Percentiles rank a stretch among this genome's conserved stretches.
Conservation (phyloP, 2,797 vertebrate species). For the Gobio occitaniae region DNA sequence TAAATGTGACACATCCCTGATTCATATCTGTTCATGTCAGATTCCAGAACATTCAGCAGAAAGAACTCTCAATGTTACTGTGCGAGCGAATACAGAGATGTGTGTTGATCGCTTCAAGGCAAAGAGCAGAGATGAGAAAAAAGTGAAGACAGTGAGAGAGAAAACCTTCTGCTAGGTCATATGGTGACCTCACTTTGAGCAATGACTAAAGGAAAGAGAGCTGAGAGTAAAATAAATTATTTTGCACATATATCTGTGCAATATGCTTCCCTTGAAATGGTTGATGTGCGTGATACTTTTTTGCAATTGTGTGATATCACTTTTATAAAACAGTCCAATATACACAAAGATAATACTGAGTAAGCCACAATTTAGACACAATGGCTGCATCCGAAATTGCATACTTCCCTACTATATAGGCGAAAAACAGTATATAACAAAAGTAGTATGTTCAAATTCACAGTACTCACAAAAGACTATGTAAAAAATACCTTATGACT, state of each 20-base stretch:
- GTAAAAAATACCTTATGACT: too few relatives aligned
- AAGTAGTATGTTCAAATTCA: too few relatives aligned
- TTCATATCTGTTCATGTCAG: slow-evolving; percentile 41
- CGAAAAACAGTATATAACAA: too few relatives aligned
- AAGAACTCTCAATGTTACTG: slow-evolving; percentile 17
- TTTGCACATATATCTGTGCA: neutral
- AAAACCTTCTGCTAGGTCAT: slow-evolving; percentile 5
- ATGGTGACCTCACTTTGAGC: slow-evolving; percentile 16
- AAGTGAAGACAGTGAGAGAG: slow-evolving; percentile 13
- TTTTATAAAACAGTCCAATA: neutral
- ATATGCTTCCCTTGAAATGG: neutral
- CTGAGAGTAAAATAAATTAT: neutral
- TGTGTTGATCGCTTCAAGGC: slow-evolving; percentile 21
- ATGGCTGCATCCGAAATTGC: too few relatives aligned
- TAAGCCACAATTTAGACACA: too few relatives aligned
- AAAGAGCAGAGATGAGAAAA: slow-evolving; percentile 18
- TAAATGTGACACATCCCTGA: slow-evolving; percentile 39
- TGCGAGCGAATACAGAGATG: neutral
- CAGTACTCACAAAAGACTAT: too few relatives aligned
- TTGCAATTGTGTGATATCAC: neutral
- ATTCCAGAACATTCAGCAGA: slow-evolving; percentile 17
- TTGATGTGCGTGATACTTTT: neutral
- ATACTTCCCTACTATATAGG: too few relatives aligned
- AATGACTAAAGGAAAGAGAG: neutral
- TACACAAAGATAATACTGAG: neutral